phyloP scores from a whole-genome alignment of 2,797 vertebrate species.

The Neosalanx taihuensis region DNA sequence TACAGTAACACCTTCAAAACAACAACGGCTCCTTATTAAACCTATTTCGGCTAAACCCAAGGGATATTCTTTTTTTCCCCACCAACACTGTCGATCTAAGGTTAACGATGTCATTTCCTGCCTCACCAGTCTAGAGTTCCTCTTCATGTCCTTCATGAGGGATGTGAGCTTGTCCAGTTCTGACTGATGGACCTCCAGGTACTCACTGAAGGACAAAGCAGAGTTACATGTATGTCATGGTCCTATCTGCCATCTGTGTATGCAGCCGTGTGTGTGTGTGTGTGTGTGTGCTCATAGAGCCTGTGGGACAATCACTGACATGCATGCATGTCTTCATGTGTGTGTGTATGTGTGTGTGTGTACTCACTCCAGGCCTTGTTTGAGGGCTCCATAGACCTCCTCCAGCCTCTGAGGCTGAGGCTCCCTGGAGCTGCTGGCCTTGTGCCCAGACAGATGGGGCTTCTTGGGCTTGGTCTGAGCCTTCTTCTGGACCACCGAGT shows the following conservation, averaged over 20 bases:
- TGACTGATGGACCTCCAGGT: conserved; percentile 91
- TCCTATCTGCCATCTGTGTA: background rate
- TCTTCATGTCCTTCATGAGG: conserved; percentile 97
- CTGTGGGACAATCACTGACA: background rate
- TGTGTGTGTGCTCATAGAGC: background rate
- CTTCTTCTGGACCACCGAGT: conserved; percentile 89
- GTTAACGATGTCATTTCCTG: background rate
- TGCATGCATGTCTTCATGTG: background rate
- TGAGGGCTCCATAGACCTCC: conserved; percentile 88
- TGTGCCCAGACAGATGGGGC: conserved; percentile 87
- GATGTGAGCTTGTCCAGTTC: conserved; percentile 92
- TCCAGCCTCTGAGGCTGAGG: conserved; percentile 92
- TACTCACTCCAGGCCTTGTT: conserved; percentile 91
- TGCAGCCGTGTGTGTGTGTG: background rate
- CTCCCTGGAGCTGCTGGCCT: conserved; percentile 84
- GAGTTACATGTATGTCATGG: background rate
- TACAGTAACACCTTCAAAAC: background rate
- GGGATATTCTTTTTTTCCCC: background rate
- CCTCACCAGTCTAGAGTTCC: conserved; percentile 96
- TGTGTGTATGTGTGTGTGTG: background rate
- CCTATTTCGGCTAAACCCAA: background rate
- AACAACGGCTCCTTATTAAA: background rate
- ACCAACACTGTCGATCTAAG: no score
- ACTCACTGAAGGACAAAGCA: conserved; percentile 75
- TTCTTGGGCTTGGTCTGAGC: conserved; percentile 94